phyloP scores from a whole-genome alignment of 2,113 vertebrate genomes.

The Myrmecophaga tridactyla region DNA sequence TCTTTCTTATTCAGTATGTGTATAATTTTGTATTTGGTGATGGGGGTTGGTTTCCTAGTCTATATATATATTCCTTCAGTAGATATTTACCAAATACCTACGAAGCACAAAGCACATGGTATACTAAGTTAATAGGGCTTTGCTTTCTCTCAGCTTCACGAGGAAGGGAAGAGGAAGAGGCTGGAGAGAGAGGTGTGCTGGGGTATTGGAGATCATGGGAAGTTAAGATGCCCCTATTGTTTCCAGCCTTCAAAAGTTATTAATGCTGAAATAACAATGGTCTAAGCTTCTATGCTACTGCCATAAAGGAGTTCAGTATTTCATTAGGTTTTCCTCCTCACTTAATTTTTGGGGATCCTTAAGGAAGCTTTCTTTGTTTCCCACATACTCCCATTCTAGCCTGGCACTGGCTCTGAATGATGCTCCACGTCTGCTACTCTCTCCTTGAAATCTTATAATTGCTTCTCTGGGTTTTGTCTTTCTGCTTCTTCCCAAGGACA shows the following conservation, averaged over 20 bases:
- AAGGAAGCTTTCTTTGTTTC: neutral
- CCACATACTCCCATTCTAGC: neutral
- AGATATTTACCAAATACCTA: neutral
- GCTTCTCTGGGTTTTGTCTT: neutral
- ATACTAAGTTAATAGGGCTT: neutral
- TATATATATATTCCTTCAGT: neutral
- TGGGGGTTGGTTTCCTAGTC: neutral
- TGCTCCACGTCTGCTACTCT: neutral
- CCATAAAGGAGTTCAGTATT: neutral
- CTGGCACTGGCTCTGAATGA: neutral
- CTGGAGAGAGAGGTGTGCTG: neutral
- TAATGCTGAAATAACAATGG: neutral
- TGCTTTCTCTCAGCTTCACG: neutral
- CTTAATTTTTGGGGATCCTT: neutral
- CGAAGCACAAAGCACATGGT: neutral
- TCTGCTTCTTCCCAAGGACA: neutral
- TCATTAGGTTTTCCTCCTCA: neutral
- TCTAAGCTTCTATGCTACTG: neutral
- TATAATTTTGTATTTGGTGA: neutral
- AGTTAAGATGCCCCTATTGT: neutral
- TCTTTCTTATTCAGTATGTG: neutral
- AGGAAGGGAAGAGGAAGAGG: neutral
- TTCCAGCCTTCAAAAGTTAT: neutral
- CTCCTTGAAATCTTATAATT: neutral
- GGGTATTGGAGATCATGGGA: neutral